These are phyloP conservation scores for Heliconius charithonia DNA, from an alignment of 2,888 invertebrate species.

Conservation along the genomic window DNA sequence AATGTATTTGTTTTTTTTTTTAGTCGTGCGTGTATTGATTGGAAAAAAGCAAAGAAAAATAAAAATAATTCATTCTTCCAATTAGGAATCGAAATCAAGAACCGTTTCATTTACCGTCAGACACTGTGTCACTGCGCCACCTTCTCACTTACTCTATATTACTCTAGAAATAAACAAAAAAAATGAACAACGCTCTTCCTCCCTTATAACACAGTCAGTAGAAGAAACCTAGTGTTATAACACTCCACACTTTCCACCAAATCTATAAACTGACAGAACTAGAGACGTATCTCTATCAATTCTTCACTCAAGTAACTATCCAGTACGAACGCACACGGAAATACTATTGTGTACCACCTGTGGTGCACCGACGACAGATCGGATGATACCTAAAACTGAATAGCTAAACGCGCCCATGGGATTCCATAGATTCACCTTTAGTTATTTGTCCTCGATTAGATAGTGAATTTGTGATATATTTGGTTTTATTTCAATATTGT, in stretches of 20 bases:
- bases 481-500: neutral
- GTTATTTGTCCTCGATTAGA: slow-evolving; percentile 15
- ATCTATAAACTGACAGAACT: too few species aligned
- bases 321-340: slow-evolving; percentile 27
- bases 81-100: too few species aligned
- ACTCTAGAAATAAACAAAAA: too few species aligned
- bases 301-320: slow-evolving; percentile 16
- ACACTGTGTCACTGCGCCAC: too few species aligned
- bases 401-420: slow-evolving; percentile 53
- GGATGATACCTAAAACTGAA: slow-evolving; percentile 52
- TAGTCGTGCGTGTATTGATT: too few species aligned
- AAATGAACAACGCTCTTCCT: neutral
- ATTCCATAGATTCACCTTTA: slow-evolving; percentile 38
- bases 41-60: too few species aligned
- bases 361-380: slow-evolving; percentile 62
- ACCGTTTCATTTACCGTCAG: too few species aligned
- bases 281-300: too few species aligned
- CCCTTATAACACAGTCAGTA: neutral
- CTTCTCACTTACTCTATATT: too few species aligned
- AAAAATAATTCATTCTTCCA: too few species aligned
- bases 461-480: slow-evolving; percentile 3
- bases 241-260: too few species aligned
- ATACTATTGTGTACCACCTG: slow-evolving; percentile 56
- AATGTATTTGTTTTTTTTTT: too few species aligned
- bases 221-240: neutral